Base-by-base conservation (phyloP, 2,888 invertebrate species). In the Euzophera pinguis region DNA sequence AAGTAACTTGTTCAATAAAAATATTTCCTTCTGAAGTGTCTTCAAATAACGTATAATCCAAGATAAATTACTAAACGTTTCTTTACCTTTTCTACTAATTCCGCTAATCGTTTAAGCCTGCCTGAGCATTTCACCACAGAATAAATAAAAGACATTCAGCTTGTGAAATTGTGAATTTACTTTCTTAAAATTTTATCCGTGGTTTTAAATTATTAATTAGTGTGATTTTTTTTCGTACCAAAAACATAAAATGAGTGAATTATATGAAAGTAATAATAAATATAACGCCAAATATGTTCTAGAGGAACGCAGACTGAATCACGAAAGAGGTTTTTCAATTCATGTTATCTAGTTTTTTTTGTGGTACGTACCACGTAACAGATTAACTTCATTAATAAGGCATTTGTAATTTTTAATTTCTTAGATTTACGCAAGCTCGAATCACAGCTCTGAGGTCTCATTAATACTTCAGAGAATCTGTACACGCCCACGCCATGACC, bases 391-490 rank as follows among this genome's bases (percentile, higher is more conserved):
- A n/a, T n/a, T n/a, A n/a, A n/a, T n/a, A n/a, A n/a, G n/a, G n/a
- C n/a, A n/a, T n/a, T n/a, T n/a, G n/a, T n/a, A n/a, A n/a, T n/a
- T n/a, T n/a, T n/a, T n/a, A n/a, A n/a, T n/a, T 83, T 76, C 78
- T 66, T 53, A 63, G 76, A 75, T 81, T 60, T 12, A n/a, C 10
- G 17, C 13, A 6, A 39, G 59, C 63, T 65, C 22, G 22, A 22
- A 59, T 56, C 53, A 53, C 62, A 61, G 59, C 58, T 63, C 60
- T 60, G 60, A 59, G 59, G 62, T 66, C 61, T 65, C 63, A 62
- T 65, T 54, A 51, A 57, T 53, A 67, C 62, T 75, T 74, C 66
- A 70, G 65, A 69, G 73, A 74, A 73, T 66, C 70, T 75, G 71
- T 78, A 72, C 73, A 67, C 75, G 59, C 71, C 77, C 66, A 74